phyloP scores from a whole-genome alignment of 2,113 vertebrate genomes.

The Nibea coibor region DNA sequence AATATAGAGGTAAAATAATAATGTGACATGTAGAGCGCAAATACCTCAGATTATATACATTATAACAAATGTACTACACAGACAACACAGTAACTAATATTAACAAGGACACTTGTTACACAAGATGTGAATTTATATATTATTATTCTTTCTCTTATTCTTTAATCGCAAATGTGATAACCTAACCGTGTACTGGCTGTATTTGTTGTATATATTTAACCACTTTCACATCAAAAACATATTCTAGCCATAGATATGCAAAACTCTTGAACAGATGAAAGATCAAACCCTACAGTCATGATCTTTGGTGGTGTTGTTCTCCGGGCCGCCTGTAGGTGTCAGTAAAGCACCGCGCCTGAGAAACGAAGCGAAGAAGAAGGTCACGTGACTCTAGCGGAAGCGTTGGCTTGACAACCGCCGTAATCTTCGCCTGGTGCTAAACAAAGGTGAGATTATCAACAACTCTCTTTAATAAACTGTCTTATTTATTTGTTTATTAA shows the following conservation, averaged over 20 bases:
- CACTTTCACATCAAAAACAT: neutral
- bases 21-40: neutral
- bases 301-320: neutral
- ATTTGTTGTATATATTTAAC: neutral
- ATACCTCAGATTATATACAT: too few relatives aligned
- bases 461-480: neutral
- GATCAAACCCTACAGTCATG: neutral
- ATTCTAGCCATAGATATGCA: neutral
- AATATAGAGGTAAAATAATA: neutral
- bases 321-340: slow-evolving; percentile 37
- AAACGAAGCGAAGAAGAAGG: slow-evolving; percentile 32
- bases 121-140: neutral
- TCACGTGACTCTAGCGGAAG: slow-evolving; percentile 48
- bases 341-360: neutral
- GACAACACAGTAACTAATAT: neutral
- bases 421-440: slow-evolving; percentile 40
- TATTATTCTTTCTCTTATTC: neutral
- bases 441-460: slow-evolving; percentile 51
- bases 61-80: neutral
- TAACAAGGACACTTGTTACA: neutral
- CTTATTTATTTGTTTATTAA: neutral
- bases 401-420: slow-evolving; percentile 72
- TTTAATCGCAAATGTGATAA: neutral
- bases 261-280: neutral
- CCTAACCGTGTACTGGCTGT: neutral